These are phyloP conservation scores for Automeris io DNA, from an alignment of 2,888 invertebrate species.

Conservation along the genomic window DNA sequence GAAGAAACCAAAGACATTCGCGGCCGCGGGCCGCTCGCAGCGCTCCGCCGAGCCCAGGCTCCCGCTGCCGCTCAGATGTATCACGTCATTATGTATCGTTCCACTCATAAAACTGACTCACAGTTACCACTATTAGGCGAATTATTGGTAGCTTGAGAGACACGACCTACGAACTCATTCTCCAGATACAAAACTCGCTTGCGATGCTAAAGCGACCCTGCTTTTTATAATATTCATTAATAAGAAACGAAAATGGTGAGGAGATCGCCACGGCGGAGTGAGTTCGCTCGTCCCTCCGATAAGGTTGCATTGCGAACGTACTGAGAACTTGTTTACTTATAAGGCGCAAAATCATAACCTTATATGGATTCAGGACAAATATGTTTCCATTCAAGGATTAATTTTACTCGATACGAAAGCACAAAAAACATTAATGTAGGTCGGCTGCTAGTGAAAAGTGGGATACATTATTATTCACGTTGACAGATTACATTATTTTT, in stretches of 20 bases:
- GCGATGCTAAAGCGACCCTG: slow-evolving; percentile 25
- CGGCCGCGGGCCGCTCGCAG: slow-evolving; percentile 29
- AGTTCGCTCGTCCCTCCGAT: slow-evolving; percentile 48
- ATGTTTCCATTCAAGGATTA: slow-evolving; percentile 58
- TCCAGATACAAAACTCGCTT: slow-evolving; percentile 16
- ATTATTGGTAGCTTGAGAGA: slow-evolving; percentile 26
- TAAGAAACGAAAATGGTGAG: slow-evolving; percentile 36
- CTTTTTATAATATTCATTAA: slow-evolving; percentile 24
- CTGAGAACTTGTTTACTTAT: slow-evolving; percentile 68
- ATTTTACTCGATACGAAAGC: slow-evolving; percentile 38
- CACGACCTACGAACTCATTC: slow-evolving; percentile 31
- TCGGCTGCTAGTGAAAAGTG: background rate
- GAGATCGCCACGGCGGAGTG: slow-evolving; percentile 28
- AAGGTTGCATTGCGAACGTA: slow-evolving; percentile 63
- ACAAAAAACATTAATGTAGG: slow-evolving; percentile 17
- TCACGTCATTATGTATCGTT: slow-evolving; percentile 22
- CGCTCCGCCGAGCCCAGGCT: slow-evolving; percentile 22
- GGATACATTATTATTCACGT: background rate
- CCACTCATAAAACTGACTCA: slow-evolving; percentile 37
- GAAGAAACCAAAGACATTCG: slow-evolving; percentile 56
- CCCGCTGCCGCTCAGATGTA: slow-evolving; percentile 8
- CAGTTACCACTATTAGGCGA: slow-evolving; percentile 37
- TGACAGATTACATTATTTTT: background rate
- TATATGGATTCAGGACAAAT: slow-evolving; percentile 53
- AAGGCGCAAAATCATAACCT: slow-evolving; percentile 53